Conservation (phyloP, 64 coral and sea anemone species). For the Montipora sp. region DNA sequence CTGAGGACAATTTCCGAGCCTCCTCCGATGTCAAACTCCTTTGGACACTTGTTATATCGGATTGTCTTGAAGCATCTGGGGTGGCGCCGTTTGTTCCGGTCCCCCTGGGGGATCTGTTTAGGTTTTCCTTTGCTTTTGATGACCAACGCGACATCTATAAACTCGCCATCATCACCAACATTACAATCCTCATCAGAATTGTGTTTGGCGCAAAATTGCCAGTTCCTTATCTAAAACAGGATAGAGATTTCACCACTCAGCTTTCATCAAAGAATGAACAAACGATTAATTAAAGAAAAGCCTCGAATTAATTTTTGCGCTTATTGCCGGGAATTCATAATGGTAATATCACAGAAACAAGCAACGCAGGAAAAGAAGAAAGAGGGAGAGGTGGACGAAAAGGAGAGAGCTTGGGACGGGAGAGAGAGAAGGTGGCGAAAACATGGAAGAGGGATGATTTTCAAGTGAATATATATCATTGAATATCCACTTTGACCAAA, state of each 20-base stretch:
- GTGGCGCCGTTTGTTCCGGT: neutral
- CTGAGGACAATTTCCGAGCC: constrained; percentile 40
- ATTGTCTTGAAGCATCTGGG: constrained; percentile 8
- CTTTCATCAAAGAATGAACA: no score
- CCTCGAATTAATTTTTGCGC: no score
- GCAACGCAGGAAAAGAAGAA: no score
- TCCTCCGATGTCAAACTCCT: constrained; percentile 48
- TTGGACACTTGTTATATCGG: constrained; percentile 7
- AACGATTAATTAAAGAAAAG: no score
- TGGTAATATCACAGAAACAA: no score
- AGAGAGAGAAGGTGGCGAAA: no score
- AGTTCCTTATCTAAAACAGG: neutral
- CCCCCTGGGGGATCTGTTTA: neutral
- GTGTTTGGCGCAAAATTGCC: constrained; percentile 28
- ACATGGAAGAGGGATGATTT: no score
- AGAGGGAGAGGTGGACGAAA: no score
- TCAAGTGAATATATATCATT: no score
- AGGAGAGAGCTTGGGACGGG: no score
- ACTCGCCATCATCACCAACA: constrained; percentile 25
- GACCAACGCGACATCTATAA: constrained; percentile 12
- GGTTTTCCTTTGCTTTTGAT: constrained; percentile 32
- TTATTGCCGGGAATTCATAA: no score
- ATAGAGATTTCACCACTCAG: neutral
- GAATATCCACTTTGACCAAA: no score
- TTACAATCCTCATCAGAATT: neutral